phyloP scores from a whole-genome alignment of 2,113 vertebrate genomes.

The Cranoglanis bouderius region DNA sequence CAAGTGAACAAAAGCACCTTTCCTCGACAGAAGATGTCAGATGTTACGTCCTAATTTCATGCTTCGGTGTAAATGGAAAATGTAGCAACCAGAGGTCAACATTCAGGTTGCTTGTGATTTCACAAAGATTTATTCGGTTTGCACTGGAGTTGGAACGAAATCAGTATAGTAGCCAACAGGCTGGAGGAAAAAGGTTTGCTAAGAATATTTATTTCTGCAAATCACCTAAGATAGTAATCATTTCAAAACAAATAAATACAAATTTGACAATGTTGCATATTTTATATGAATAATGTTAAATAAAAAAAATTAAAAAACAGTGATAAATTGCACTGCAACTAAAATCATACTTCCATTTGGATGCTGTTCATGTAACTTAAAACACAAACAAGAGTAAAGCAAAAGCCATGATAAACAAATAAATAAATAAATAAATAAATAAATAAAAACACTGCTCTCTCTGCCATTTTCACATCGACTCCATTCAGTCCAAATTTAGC shows the following conservation, averaged over 20 bases:
- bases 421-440: no score
- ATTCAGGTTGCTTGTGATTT: not conserved
- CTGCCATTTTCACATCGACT: not conserved
- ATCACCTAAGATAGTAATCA: not conserved
- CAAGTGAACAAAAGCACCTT: not conserved
- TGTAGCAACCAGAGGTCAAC: not conserved
- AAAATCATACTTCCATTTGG: not conserved
- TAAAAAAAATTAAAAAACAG: not conserved
- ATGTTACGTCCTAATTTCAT: conserved; percentile 4
- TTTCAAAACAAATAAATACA: not conserved
- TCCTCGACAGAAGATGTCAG: not conserved
- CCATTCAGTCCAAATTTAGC: not conserved
- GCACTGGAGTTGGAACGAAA: not conserved
- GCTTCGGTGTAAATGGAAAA: conserved; percentile 5
- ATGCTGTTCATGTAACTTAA: not conserved
- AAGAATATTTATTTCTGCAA: not conserved
- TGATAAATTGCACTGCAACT: not conserved
- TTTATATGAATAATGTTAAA: not conserved
- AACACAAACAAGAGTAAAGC: not conserved
- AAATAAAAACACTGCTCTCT: not conserved
- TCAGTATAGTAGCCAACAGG: not conserved
- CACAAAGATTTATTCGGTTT: not conserved
- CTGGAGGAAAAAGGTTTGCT: not conserved
- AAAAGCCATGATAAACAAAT: not conserved
- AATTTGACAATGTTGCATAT: not conserved